These are phyloP conservation scores for Acholoe squamosa DNA, from an alignment of 2,888 invertebrate species.

Conservation along the genomic window DNA sequence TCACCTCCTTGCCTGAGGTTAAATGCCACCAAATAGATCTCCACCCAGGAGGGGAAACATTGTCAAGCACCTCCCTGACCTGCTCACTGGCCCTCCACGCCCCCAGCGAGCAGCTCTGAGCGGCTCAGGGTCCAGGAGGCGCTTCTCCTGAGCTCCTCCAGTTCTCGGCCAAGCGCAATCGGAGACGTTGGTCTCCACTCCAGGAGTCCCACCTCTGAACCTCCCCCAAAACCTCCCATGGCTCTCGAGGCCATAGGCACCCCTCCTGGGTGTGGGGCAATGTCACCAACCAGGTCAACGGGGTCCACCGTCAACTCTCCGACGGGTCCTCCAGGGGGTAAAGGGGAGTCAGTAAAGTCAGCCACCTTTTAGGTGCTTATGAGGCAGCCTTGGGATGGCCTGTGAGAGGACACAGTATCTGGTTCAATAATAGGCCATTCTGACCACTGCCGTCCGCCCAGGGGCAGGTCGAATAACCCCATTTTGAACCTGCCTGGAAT, in stretches of 20 bases:
- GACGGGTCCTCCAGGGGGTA: neutral
- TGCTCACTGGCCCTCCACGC: neutral
- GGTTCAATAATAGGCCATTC: slow-evolving; percentile 5
- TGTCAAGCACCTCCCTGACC: slow-evolving; percentile 34
- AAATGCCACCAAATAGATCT: slow-evolving; percentile 47
- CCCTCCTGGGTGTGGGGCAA: neutral
- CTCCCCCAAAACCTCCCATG: neutral
- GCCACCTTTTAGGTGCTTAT: slow-evolving; percentile 24
- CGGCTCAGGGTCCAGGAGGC: neutral
- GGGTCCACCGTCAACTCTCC: neutral
- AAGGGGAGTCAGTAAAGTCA: slow-evolving; percentile 10
- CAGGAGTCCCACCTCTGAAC: neutral
- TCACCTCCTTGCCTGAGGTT: neutral
- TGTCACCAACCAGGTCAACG: slow-evolving; percentile 6
- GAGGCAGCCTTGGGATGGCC: neutral
- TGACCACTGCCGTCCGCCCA: neutral
- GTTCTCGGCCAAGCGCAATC: slow-evolving; percentile 42
- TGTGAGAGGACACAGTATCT: neutral
- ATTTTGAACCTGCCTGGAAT: slow-evolving; percentile 8
- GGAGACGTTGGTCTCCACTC: slow-evolving; percentile 26
- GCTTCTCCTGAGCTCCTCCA: slow-evolving; percentile 19
- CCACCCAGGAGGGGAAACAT: neutral
- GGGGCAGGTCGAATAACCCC: neutral
- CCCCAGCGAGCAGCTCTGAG: neutral
- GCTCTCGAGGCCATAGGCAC: no score